Base-by-base conservation (phyloP, 1,140 invertebrate species). In the Procambarus virginalis region DNA sequence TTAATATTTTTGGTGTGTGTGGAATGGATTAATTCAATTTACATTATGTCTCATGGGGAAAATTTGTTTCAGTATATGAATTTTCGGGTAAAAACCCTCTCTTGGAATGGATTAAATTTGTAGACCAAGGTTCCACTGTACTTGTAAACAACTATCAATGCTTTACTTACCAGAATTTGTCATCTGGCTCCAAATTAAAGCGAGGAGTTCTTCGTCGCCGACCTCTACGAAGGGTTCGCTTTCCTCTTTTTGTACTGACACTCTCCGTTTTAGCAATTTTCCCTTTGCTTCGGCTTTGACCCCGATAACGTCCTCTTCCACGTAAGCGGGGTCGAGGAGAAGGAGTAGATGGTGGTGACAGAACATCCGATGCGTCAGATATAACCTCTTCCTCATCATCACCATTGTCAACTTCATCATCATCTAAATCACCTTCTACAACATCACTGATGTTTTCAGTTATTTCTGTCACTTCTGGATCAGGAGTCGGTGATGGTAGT, bases 151-250 rank as follows among this genome's bases (percentile, higher is more conserved):
- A 34, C 34, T 34, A 34, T 34, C 49, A 34, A 10, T n/a, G n/a
- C 22, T 22, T 14, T 75, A 45, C 70, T 75, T 49, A 89, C 88
- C 88, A 49, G 88, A 89, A 64, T 84, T 84, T 78, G 46, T 89
- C 88, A 77, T 89, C 88, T 55, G 88, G 88, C 10, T 79, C 88
- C 17, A 89, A 48, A 8, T 73, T 89, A 45, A 84, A 89, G 12
- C 88, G 46, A 22, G 81, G 73, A 10, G 80, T 84, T 75, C 88
- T 89, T 9, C 88, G 70, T 58, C 88, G 70, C 10, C 88, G 70
- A 22, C 88, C 88, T 58, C 88, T 10, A 45, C 88, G 34, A 58
- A 79, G 68, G 14, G 58, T 81, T 55, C 64, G 84, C 14, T 68
- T 45, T 51, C 46, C 17, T 22, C 73, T 51, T 5, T 78, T 84